phyloP scores from a whole-genome alignment of 35 echinoderm and acorn worm genomes.

The Acanthaster planci region DNA sequence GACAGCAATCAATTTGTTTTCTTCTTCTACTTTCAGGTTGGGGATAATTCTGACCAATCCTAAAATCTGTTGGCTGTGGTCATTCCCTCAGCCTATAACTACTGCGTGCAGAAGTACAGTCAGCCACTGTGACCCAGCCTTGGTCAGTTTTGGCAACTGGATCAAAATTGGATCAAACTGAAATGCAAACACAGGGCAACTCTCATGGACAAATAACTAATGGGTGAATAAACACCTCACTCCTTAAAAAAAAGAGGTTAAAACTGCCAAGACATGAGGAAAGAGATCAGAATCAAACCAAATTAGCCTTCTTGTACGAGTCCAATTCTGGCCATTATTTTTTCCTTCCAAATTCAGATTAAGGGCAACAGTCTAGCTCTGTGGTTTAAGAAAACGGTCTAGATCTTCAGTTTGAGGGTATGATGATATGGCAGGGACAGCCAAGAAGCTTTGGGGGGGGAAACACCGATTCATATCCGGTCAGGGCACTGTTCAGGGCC shows the following conservation, averaged over 20 bases:
- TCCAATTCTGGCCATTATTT: neutral
- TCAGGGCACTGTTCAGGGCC: neutral
- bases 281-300: neutral
- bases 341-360: neutral
- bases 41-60: no score
- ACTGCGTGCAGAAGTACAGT: neutral
- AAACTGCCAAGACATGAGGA: no score
- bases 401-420: neutral
- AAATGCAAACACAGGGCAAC: neutral
- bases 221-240: neutral
- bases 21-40: neutral
- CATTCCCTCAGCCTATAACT: neutral
- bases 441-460: neutral
- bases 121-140: neutral
- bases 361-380: neutral
- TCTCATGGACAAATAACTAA: neutral
- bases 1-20: neutral
- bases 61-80: neutral
- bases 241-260: neutral
- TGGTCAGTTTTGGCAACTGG: neutral
- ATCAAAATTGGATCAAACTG: neutral
- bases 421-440: neutral
- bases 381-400: neutral
- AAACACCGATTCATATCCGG: slow-evolving; percentile 22
- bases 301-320: neutral